Conservation (phyloP, 2,113 vertebrate species). For the zebrafish (Danio rerio) region DNA sequence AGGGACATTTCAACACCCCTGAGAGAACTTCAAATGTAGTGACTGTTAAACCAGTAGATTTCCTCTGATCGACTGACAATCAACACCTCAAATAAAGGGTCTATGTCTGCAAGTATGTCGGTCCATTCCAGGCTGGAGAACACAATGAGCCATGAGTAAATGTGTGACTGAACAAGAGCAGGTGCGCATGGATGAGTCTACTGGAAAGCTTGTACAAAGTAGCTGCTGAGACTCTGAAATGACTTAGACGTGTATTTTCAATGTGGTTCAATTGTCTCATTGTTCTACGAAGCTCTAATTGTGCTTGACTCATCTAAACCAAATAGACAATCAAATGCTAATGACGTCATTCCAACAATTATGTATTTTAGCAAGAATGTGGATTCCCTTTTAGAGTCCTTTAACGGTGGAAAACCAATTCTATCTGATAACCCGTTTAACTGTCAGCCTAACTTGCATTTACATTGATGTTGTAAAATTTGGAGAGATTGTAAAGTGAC, state of each 20-base stretch:
- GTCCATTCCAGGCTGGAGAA: neutral
- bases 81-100: neutral
- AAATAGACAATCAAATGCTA: neutral
- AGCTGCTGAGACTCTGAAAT: neutral
- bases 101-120: neutral
- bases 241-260: constrained; percentile 5
- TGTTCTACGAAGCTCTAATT: neutral
- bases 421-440: too few species aligned
- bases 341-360: neutral
- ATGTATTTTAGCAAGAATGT: neutral
- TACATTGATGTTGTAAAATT: too few species aligned
- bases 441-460: too few species aligned
- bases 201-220: neutral
- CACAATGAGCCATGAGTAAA: neutral
- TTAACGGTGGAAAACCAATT: neutral
- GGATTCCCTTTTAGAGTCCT: neutral
- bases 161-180: constrained; percentile 23
- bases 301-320: neutral
- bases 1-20: neutral
- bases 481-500: too few species aligned
- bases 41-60: constrained; percentile 12
- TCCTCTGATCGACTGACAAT: neutral
- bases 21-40: neutral
- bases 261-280: neutral
- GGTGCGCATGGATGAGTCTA: neutral